A percentile compares a stretch with the other conserved stretches of the same genome.
Evolutionary conservation across 2,797 vertebrate species (phyloP).

Genomic region (Dromococcyx pavoninus): DNA sequence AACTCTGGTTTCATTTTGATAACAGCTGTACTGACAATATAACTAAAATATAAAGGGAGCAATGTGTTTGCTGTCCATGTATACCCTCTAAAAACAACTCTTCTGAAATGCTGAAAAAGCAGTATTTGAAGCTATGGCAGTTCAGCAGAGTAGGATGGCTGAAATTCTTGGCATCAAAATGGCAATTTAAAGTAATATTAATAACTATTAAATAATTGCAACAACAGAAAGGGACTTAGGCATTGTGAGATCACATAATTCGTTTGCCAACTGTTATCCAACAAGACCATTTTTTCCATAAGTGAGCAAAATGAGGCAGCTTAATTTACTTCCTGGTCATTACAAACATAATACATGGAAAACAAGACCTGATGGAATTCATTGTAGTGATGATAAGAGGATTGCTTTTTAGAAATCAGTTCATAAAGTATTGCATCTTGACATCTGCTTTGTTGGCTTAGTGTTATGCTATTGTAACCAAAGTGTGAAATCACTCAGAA

Average conservation of each 20-base stretch:
- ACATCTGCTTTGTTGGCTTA: background rate
- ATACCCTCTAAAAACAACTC: conserved; percentile 26
- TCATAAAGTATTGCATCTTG: background rate
- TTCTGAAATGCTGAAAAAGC: conserved; percentile 4
- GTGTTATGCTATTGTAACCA: background rate
- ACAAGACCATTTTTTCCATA: background rate
- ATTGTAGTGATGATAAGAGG: background rate
- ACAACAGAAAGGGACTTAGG: background rate
- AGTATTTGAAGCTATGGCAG: background rate
- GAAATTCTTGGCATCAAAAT: conserved; percentile 12
- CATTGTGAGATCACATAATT: background rate
- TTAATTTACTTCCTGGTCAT: background rate
- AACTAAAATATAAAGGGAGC: conserved; percentile 33
- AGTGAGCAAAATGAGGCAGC: background rate
- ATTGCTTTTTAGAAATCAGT: background rate
- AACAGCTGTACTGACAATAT: conserved; percentile 56
- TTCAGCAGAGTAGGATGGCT: background rate
- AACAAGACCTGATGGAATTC: background rate
- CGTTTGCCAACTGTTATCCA: background rate
- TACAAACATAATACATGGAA: background rate
- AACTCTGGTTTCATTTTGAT: conserved; percentile 59
- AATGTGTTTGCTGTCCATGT: conserved; percentile 13
- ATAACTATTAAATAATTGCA: too few species aligned
- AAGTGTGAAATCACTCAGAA: background rate
- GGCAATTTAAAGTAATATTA: background rate